phyloP scores from a whole-genome alignment of 2,113 vertebrate species.

The Phaethon lepturus region DNA sequence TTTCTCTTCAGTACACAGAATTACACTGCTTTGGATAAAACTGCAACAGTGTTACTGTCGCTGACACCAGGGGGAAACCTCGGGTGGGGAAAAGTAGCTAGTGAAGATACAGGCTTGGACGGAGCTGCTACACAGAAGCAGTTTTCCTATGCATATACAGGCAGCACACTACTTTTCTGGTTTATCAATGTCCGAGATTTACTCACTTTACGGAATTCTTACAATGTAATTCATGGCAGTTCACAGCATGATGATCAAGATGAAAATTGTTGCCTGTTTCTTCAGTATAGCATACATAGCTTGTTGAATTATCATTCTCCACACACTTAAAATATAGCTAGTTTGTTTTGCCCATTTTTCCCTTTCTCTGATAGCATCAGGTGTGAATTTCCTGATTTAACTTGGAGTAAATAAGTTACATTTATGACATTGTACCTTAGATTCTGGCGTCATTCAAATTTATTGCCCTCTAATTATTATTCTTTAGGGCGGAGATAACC shows the following conservation, averaged over 20 bases:
- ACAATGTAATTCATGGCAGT: background rate
- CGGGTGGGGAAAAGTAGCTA: background rate
- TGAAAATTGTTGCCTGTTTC: background rate
- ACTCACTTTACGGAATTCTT: background rate
- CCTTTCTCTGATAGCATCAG: background rate
- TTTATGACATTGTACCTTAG: background rate
- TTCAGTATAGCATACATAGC: background rate
- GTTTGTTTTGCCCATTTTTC: rapidly evolving
- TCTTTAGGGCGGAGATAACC: background rate
- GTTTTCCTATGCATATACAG: rapidly evolving
- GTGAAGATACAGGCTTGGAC: rapidly evolving
- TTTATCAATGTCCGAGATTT: background rate
- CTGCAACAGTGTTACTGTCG: rapidly evolving
- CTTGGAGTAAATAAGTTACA: background rate
- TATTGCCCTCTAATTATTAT: background rate
- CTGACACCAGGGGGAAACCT: background rate
- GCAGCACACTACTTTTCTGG: rapidly evolving
- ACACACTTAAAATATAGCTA: background rate
- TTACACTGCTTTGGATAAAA: rapidly evolving
- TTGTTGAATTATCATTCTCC: background rate
- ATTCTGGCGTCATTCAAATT: background rate
- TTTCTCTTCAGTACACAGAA: rapidly evolving
- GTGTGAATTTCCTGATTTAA: background rate
- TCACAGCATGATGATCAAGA: background rate
- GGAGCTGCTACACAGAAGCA: background rate